Conservation (phyloP, 1,140 invertebrate species). For the Dendrolimus kikuchii region DNA sequence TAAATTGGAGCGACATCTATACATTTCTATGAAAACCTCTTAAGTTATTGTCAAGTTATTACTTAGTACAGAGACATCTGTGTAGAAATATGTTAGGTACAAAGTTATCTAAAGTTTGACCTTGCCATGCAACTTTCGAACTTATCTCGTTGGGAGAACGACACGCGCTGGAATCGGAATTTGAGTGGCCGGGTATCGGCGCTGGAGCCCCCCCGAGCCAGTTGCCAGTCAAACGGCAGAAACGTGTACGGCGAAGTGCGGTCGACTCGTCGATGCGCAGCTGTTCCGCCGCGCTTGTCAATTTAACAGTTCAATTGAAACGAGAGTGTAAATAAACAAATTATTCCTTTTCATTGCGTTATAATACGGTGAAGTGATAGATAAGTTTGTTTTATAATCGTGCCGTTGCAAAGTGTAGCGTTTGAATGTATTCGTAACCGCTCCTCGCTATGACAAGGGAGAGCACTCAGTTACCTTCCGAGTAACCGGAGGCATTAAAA, state of each 20-base stretch:
- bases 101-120: conserved; percentile 31
- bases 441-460: conserved; percentile 70
- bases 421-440: conserved; percentile 50
- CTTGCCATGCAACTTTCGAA: conserved; percentile 55
- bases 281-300: conserved; percentile 61
- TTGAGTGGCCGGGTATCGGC: conserved; percentile 43
- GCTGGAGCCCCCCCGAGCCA: conserved; percentile 13
- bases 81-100: conserved; percentile 8
- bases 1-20: conserved; percentile 7
- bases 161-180: conserved; percentile 50
- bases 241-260: conserved; percentile 70
- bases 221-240: conserved; percentile 33
- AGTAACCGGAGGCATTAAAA: conserved; percentile 70
- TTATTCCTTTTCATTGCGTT: conserved; percentile 58
- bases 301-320: conserved; percentile 58
- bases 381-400: conserved; percentile 60
- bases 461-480: conserved; percentile 68
- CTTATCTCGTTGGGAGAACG: conserved; percentile 51
- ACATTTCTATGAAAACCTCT: neutral
- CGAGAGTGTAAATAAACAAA: conserved; percentile 68
- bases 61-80: conserved; percentile 19
- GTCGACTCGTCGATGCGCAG: conserved; percentile 67
- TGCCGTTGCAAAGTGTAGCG: conserved; percentile 52
- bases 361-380: conserved; percentile 58
- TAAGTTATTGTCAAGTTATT: neutral